Conservation (phyloP, 2,797 vertebrate genomes). For the Eremophila alpestris region DNA sequence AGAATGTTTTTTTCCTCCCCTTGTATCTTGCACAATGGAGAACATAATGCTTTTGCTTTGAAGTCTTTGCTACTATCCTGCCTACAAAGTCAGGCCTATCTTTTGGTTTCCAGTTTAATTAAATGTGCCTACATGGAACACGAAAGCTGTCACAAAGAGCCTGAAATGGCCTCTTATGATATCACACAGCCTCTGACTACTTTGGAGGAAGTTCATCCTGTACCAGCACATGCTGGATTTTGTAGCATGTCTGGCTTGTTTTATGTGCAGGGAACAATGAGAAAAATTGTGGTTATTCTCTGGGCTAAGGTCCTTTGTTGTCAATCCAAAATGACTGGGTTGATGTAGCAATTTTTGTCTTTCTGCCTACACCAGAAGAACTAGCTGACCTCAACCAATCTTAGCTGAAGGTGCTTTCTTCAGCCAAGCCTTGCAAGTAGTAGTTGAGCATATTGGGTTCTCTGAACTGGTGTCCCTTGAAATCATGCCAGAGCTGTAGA, state of each 20-base stretch:
- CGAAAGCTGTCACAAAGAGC: slow-evolving; percentile 8
- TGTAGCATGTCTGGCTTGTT: background rate
- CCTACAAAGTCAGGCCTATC: slow-evolving; percentile 52
- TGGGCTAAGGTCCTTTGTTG: background rate
- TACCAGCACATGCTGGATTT: background rate
- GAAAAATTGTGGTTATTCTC: background rate
- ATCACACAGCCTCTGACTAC: background rate
- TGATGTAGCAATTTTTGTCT: background rate
- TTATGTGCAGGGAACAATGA: background rate
- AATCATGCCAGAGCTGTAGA: background rate
- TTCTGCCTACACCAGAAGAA: background rate
- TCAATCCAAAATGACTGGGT: background rate
- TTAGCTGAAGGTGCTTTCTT: background rate
- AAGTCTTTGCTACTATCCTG: slow-evolving; percentile 54
- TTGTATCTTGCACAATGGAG: slow-evolving; percentile 64
- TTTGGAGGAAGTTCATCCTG: background rate
- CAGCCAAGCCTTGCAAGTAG: background rate
- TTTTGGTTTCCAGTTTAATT: slow-evolving; percentile 68
- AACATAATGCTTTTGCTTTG: slow-evolving; percentile 69
- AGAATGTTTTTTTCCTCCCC: slow-evolving; percentile 61
- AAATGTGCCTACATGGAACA: slow-evolving; percentile 25
- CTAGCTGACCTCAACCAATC: background rate
- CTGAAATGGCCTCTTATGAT: slow-evolving; percentile 11
- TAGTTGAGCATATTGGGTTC: background rate
- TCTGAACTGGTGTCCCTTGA: background rate